These are phyloP conservation scores for Oncorhynchus kisutch DNA, from an alignment of 2,113 vertebrate genomes.

Conservation along the genomic window DNA sequence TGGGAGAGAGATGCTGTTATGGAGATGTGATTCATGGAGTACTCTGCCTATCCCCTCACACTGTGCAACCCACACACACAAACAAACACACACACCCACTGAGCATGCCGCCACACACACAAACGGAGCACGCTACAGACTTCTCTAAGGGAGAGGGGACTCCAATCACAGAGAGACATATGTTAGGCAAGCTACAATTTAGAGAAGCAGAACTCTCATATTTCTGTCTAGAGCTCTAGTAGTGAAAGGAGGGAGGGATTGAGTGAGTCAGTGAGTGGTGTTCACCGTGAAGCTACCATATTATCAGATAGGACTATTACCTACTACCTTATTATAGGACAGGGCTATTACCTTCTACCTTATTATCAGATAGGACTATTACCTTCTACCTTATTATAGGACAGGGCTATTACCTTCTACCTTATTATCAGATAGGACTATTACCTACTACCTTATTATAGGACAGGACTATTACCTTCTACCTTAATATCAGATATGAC, in stretches of 20 bases:
- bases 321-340: no score
- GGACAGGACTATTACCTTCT: no score
- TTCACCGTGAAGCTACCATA: no score
- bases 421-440: no score
- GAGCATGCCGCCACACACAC: conserved; percentile 34
- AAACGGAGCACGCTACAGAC: conserved; percentile 48
- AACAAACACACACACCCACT: background rate
- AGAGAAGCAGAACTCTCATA: background rate
- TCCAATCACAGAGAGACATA: conserved; percentile 39
- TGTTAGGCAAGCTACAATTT: conserved; percentile 45
- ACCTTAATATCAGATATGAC: rapidly evolving
- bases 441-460: no score
- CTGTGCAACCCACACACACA: conserved; percentile 17
- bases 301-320: no score
- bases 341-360: no score
- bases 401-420: no score
- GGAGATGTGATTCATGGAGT: conserved; percentile 63
- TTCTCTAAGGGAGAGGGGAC: conserved; percentile 34
- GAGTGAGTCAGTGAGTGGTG: conserved; percentile 18
- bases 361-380: no score
- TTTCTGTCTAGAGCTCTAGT: background rate
- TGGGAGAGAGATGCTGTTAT: conserved; percentile 54
- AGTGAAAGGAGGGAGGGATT: background rate
- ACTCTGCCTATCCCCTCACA: conserved; percentile 37
- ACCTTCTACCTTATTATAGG: no score